Percentiles rank a stretch among this genome's conserved stretches.
phyloP scores from a whole-genome alignment of 2,888 invertebrate species.

The Bimastos eiseni region DNA sequence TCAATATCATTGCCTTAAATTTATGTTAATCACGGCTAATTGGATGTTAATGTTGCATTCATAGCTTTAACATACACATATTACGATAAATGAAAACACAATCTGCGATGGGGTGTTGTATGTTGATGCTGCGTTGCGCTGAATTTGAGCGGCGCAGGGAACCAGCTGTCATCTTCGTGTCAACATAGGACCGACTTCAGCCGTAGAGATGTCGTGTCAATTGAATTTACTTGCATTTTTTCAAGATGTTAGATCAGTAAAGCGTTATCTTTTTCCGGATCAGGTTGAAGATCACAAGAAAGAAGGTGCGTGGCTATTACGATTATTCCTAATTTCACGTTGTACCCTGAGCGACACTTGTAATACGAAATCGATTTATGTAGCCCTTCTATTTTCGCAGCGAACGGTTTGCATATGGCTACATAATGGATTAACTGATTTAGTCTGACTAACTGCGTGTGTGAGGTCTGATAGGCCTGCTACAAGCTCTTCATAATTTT shows the following conservation, averaged over 20 bases:
- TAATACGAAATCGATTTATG: neutral
- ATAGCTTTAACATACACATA: no score
- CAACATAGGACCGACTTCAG: neutral
- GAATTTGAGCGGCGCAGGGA: neutral
- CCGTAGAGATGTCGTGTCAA: conserved; percentile 43
- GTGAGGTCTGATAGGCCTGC: neutral
- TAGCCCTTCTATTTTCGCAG: neutral
- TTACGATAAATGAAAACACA: no score
- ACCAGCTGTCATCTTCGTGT: neutral
- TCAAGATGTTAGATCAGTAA: conserved; percentile 40
- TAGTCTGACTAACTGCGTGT: neutral
- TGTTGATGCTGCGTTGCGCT: neutral
- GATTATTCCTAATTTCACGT: neutral
- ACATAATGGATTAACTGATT: neutral
- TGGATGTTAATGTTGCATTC: no score
- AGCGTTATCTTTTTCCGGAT: conserved; percentile 42
- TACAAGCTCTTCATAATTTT: neutral
- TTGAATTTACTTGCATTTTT: conserved; percentile 40
- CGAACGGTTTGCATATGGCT: neutral
- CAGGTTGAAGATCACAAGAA: conserved; percentile 28
- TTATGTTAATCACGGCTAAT: no score
- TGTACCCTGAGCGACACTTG: neutral
- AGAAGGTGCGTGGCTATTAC: conserved; percentile 23
- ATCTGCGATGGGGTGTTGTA: no score
- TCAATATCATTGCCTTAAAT: no score